These are phyloP conservation scores for Macrobrachium nipponense DNA, from an alignment of 1,140 invertebrate genomes.

Conservation along the genomic window DNA sequence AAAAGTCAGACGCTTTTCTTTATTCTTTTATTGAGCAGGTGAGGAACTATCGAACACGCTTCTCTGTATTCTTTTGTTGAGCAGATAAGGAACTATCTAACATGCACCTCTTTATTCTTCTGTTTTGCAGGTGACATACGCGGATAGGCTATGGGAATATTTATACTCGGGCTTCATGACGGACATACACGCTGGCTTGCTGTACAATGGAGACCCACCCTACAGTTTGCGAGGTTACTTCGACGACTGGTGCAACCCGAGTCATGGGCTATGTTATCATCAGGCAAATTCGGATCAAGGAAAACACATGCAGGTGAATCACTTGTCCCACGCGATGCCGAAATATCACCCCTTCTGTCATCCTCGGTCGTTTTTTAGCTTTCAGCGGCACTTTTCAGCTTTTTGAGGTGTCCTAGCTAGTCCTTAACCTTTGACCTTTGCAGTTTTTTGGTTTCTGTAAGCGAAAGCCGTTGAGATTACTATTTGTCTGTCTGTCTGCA, in stretches of 20 bases:
- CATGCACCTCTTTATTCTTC: background rate
- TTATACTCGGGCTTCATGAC: slow-evolving; percentile 68
- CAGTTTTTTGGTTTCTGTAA: no score
- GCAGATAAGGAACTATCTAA: no score
- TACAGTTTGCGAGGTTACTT: slow-evolving; percentile 72
- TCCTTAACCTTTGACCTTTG: no score
- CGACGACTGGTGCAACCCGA: slow-evolving; percentile 71
- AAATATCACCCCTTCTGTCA: no score
- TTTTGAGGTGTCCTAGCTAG: no score
- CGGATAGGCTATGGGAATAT: slow-evolving; percentile 69
- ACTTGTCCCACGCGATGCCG: no score
- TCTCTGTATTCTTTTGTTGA: no score
- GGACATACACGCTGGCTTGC: slow-evolving; percentile 69
- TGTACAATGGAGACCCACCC: slow-evolving; percentile 72
- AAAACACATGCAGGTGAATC: slow-evolving; percentile 59
- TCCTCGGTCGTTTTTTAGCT: background rate
- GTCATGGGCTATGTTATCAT: slow-evolving; percentile 73
- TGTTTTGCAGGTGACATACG: slow-evolving; percentile 47
- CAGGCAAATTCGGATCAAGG: slow-evolving; percentile 70
- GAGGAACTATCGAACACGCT: no score
- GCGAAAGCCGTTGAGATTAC: no score
- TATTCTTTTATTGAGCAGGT: no score
- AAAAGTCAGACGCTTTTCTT: no score
- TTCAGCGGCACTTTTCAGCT: background rate
- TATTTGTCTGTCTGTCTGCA: no score